Conservation (phyloP, 1,140 invertebrate species). For the Hetaerina americana region DNA sequence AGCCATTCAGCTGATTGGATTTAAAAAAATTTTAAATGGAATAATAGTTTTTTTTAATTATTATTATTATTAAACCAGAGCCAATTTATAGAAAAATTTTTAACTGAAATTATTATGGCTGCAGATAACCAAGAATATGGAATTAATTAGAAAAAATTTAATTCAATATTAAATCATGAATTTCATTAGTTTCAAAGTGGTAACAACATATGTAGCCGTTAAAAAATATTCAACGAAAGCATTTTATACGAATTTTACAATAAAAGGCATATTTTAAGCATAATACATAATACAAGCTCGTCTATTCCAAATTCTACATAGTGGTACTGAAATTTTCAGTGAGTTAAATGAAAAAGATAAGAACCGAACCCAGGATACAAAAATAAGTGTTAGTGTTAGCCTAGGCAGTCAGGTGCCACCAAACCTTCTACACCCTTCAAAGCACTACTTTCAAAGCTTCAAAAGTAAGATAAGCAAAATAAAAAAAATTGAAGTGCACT, state of each 20-base stretch:
- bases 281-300: too few relatives aligned
- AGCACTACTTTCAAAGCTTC: too few relatives aligned
- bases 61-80: not conserved
- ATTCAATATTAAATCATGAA: too few relatives aligned
- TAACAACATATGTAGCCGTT: not conserved
- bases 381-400: conserved; percentile 3
- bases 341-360: too few relatives aligned
- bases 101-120: not conserved
- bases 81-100: not conserved
- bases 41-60: not conserved
- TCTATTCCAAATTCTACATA: too few relatives aligned
- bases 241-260: not conserved
- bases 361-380: not conserved
- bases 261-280: too few relatives aligned
- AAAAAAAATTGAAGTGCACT: too few relatives aligned
- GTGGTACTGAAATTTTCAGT: too few relatives aligned
- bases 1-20: not conserved
- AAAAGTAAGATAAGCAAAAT: too few relatives aligned
- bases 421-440: not conserved
- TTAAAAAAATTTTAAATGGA: too few relatives aligned
- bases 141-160: not conserved
- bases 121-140: not conserved
- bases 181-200: not conserved
- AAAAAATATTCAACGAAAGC: not conserved
- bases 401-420: not conserved